These are phyloP conservation scores for Callocephalon fimbriatum DNA, from an alignment of 2,113 vertebrate genomes.

Conservation along the genomic window DNA sequence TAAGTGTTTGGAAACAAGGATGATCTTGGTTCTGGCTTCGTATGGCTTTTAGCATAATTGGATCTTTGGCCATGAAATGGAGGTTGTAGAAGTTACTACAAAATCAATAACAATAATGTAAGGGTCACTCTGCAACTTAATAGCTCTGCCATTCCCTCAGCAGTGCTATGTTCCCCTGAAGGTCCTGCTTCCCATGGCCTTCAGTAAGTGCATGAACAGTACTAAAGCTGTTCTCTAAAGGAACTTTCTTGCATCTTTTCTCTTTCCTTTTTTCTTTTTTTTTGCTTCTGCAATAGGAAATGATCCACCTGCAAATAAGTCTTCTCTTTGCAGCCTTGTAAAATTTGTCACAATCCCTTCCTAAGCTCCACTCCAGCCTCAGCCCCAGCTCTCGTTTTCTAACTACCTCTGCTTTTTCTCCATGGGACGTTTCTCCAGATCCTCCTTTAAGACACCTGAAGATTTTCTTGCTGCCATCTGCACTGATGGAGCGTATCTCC, in stretches of 20 bases:
- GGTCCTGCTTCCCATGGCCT: not conserved
- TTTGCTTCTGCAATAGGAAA: not conserved
- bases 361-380: not conserved
- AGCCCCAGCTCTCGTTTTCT: fast-evolving
- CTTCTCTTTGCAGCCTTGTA: not conserved
- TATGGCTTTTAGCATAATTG: not conserved
- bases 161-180: fast-evolving
- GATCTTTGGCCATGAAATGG: not conserved
- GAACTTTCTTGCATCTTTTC: not conserved
- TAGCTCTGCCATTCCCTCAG: not conserved
- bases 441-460: fast-evolving
- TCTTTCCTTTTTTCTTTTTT: too few species aligned
- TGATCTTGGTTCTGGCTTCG: not conserved
- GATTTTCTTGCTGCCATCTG: not conserved
- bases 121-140: not conserved
- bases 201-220: not conserved
- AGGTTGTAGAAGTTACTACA: not conserved
- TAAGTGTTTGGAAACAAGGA: not conserved
- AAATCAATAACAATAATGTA: not conserved
- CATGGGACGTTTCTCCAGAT: not conserved
- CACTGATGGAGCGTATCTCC: not conserved
- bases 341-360: not conserved
- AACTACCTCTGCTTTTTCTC: not conserved
- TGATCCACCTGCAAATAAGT: not conserved
- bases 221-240: not conserved